Evolutionary conservation across 1,140 invertebrate species (phyloP).

Genomic region (Zaprionus taronus): DNA sequence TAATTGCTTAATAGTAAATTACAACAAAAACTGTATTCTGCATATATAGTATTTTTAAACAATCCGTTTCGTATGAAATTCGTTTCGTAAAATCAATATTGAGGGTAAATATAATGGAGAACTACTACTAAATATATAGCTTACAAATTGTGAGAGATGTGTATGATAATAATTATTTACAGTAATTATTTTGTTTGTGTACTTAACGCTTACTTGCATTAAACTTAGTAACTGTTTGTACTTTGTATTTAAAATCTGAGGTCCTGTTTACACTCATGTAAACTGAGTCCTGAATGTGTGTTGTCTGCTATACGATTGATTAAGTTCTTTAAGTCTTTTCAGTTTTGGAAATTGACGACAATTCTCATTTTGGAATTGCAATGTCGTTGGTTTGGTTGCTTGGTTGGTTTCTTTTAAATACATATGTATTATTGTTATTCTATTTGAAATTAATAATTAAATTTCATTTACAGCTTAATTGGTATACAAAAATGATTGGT

Average conservation of each 20-base stretch:
- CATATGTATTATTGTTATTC: slow-evolving; percentile 18
- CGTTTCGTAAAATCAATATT: slow-evolving; percentile 9
- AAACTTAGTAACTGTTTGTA: slow-evolving; percentile 67
- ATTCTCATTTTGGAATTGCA: slow-evolving; percentile 33
- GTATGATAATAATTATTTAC: slow-evolving; percentile 21
- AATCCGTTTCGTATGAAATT: slow-evolving; percentile 10
- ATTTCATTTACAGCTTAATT: slow-evolving; percentile 38
- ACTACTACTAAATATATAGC: background rate
- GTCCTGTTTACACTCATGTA: slow-evolving; percentile 35
- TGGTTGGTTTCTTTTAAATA: background rate
- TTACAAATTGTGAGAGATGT: slow-evolving; percentile 3
- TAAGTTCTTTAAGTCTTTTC: slow-evolving; percentile 54
- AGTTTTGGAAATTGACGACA: slow-evolving; percentile 15
- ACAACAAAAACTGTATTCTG: slow-evolving; percentile 34
- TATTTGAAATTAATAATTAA: slow-evolving; percentile 13
- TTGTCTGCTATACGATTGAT: slow-evolving; percentile 23
- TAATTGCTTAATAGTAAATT: slow-evolving; percentile 32
- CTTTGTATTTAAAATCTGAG: slow-evolving; percentile 63
- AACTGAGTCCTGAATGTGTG: slow-evolving; percentile 44
- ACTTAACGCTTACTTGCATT: slow-evolving; percentile 28
- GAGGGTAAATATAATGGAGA: background rate
- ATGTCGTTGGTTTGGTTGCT: slow-evolving; percentile 28
- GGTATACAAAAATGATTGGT: slow-evolving; percentile 61
- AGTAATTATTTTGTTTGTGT: slow-evolving; percentile 26
- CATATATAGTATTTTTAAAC: slow-evolving; percentile 22